These are phyloP conservation scores for Laupala kohalensis DNA, from an alignment of 1,140 invertebrate genomes.

Conservation along the genomic window DNA sequence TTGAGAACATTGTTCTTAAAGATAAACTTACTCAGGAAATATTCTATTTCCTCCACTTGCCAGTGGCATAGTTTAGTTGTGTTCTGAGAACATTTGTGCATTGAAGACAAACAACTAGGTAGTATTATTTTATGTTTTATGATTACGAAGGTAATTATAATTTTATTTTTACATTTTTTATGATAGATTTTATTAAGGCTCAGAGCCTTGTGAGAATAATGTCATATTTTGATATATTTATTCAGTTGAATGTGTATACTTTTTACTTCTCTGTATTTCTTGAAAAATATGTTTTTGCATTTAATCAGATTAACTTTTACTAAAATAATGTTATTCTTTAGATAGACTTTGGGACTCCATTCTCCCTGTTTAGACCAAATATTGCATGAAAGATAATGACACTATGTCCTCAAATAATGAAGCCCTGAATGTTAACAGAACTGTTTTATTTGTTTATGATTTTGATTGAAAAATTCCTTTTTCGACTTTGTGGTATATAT, in stretches of 20 bases:
- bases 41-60: not conserved
- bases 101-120: not conserved
- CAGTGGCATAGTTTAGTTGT: not conserved
- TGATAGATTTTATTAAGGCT: not conserved
- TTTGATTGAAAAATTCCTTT: no score
- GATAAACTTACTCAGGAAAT: not conserved
- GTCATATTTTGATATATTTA: not conserved
- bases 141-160: no score
- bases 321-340: no score
- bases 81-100: not conserved
- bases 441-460: no score
- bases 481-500: no score
- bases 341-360: no score
- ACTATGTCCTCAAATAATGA: no score
- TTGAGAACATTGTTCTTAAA: not conserved
- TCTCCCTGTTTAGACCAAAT: no score
- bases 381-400: no score
- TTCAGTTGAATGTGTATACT: not conserved
- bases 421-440: no score
- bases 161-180: no score
- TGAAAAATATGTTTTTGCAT: not conserved
- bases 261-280: not conserved
- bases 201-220: not conserved
- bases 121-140: not conserved
- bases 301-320: not conserved